These are phyloP conservation scores for Molossus molossus DNA, from an alignment of 2,797 vertebrate genomes.

Conservation along the genomic window DNA sequence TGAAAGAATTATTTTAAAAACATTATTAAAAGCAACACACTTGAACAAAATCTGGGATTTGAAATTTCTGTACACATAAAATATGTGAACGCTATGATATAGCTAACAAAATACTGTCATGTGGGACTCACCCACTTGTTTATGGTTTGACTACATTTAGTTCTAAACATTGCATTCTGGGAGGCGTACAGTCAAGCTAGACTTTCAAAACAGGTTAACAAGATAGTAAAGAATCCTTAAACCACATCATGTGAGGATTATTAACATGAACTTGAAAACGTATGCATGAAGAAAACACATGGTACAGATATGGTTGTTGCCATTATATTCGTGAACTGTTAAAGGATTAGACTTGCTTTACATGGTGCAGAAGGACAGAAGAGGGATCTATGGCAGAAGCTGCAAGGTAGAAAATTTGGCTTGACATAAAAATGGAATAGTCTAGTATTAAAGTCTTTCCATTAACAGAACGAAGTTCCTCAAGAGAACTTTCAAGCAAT, in stretches of 20 bases:
- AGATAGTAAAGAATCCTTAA: background rate
- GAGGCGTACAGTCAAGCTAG: background rate
- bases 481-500: background rate
- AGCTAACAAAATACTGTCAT: background rate
- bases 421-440: background rate
- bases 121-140: background rate
- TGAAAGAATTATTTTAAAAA: background rate
- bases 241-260: background rate
- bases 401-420: background rate
- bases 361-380: background rate
- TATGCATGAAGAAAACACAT: background rate
- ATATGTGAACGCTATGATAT: background rate
- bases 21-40: background rate
- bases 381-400: background rate
- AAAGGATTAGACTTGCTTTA: background rate
- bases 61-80: background rate
- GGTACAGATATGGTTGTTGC: background rate
- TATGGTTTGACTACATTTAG: background rate
- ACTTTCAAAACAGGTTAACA: background rate
- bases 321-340: background rate
- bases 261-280: background rate
- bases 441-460: constrained; percentile 23
- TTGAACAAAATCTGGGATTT: background rate
- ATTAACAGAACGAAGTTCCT: background rate
- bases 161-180: background rate